Evolutionary conservation across 2,888 invertebrate species (phyloP), one percentile per base, ranked within the genome.

Genomic region (Diarsia mendica): DNA sequence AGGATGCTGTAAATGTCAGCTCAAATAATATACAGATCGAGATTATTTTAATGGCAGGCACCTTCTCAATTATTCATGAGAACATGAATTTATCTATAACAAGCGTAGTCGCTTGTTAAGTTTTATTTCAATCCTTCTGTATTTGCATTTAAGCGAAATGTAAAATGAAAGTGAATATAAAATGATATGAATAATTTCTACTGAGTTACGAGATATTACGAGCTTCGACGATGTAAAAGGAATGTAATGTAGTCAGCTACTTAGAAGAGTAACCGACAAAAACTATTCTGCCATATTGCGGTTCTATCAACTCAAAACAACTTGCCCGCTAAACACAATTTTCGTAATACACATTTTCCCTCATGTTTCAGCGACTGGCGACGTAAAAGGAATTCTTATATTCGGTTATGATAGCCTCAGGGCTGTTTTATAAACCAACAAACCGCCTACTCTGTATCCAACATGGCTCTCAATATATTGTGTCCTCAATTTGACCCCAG

Each of bases 1-100:
- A 58, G 20, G 46, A 58, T 58, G 28, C 65, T 63, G 55, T 69
- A 78, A 72, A 68, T 77, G 78, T 78, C 68, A 73, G 63, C 70
- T 77, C 49, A 72, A 80, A 68, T 72, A 77, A 65, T 61, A 75
- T 69, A 70, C 66, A 60, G 60, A 79, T 73, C 49, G 18, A 78
- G 73, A 78, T 78, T 74, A 82, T 82, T 78, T 72, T 77, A 83
- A 83, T 80, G 49, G 23, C 72, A 69, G 49, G 23, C 72, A 69
- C 67, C 74, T 66, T 79, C 72, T 84, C 67, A 84, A 84, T 84
- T 64, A 84, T 84, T 82, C 82, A 84, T 83, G 65, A 76, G 72
- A 64, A 72, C 58, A 74, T 75, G 71, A 67, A 84, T 69, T 72
- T 77, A 84, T 70, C 66, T 79, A 60, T 71, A 82, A 64, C 71